Conservation (phyloP, 2,113 vertebrate species). For the Acanthochromis polyacanthus region DNA sequence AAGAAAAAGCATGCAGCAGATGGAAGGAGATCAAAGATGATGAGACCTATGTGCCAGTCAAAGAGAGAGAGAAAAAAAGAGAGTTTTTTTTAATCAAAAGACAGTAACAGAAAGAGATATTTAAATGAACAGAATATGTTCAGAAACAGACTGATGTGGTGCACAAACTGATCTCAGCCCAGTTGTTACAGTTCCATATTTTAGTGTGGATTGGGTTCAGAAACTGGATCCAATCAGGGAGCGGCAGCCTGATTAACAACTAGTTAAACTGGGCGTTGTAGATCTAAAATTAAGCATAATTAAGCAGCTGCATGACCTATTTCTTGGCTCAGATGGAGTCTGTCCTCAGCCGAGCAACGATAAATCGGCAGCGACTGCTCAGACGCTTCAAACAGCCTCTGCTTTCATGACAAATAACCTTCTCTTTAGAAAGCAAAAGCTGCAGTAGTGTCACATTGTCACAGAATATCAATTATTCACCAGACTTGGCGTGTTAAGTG, state of each 20-base stretch:
- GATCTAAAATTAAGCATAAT: conserved; percentile 66
- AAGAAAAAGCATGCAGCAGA: not conserved
- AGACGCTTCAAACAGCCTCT: not conserved
- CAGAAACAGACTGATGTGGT: not conserved
- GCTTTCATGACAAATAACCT: not conserved
- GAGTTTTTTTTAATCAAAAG: not conserved
- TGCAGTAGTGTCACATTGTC: not conserved
- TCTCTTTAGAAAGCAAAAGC: not conserved
- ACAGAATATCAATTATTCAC: no score
- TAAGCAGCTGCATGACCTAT: conserved; percentile 60
- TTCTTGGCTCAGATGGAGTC: conserved; percentile 35
- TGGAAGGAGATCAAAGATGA: not conserved
- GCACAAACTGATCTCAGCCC: no score
- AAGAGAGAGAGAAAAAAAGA: not conserved
- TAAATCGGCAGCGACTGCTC: not conserved
- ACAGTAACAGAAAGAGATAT: not conserved
- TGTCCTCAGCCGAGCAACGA: conserved; percentile 17
- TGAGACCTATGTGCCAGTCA: not conserved
- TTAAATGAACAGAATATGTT: not conserved
- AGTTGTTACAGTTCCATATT: not conserved
- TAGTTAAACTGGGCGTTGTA: conserved; percentile 40
- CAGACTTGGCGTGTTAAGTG: no score
- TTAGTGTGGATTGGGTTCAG: not conserved
- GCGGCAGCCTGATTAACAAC: conserved; percentile 55
- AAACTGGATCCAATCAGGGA: conserved; percentile 39